Evolutionary conservation across 2,888 invertebrate genomes (phyloP).

Genomic region (Lasioglossum leucozonium): DNA sequence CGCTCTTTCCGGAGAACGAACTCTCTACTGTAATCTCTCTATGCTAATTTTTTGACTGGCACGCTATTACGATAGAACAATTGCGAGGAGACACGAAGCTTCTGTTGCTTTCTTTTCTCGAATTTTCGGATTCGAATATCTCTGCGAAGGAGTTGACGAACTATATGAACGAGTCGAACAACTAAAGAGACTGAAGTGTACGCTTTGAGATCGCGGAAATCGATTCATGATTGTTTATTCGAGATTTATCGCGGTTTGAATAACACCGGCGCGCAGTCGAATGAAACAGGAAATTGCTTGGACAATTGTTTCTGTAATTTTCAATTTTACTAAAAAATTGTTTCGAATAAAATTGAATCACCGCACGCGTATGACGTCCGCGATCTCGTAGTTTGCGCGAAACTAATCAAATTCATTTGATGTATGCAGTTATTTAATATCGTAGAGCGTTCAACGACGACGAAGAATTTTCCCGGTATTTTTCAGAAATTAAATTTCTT

Average conservation of each 20-base stretch:
- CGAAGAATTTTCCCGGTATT: no score
- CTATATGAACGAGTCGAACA: background rate
- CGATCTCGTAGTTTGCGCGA: no score
- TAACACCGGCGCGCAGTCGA: background rate
- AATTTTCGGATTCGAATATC: no score
- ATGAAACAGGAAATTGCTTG: no score
- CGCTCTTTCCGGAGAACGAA: background rate
- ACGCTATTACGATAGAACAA: background rate
- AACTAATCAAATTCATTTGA: no score
- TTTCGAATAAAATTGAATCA: background rate
- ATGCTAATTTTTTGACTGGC: background rate
- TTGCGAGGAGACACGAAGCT: no score
- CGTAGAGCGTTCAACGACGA: no score
- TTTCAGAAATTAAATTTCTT: no score
- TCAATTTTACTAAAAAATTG: background rate
- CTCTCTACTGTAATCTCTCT: background rate
- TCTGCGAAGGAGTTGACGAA: background rate
- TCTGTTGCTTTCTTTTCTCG: background rate
- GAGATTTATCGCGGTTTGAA: background rate
- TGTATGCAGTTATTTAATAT: no score
- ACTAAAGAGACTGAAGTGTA: no score
- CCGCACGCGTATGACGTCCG: no score
- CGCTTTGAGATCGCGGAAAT: background rate
- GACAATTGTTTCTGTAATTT: no score
- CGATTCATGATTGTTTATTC: background rate